phyloP scores from a whole-genome alignment of 1,140 invertebrate species.

The Gonatopus flavifemur region DNA sequence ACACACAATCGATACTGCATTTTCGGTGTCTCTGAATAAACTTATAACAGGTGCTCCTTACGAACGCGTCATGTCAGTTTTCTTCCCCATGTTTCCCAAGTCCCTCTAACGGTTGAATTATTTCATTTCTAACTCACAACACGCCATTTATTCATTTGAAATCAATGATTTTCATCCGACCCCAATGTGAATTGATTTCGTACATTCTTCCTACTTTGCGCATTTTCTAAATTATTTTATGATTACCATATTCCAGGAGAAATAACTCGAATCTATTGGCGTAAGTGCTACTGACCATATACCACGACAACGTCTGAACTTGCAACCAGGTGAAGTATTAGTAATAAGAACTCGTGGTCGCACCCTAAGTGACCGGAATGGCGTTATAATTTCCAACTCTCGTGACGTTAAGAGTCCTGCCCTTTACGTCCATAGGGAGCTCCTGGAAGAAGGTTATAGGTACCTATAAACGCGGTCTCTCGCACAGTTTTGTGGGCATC shows the following conservation, averaged over 20 bases:
- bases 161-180: background rate
- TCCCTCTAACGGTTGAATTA: too few relatives aligned
- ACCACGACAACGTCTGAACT: too few relatives aligned
- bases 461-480: conserved; percentile 25
- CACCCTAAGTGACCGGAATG: conserved; percentile 56
- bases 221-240: conserved; percentile 10
- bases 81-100: too few relatives aligned
- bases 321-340: conserved; percentile 33
- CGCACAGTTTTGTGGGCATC: conserved; percentile 42
- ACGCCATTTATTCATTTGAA: too few relatives aligned
- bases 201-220: conserved; percentile 1
- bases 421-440: conserved; percentile 38
- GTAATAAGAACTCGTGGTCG: conserved; percentile 53
- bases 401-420: conserved; percentile 55
- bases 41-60: too few relatives aligned
- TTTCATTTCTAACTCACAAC: too few relatives aligned
- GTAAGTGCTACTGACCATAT: too few relatives aligned
- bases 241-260: too few relatives aligned
- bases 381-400: conserved; percentile 55
- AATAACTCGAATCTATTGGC: too few relatives aligned
- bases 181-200: background rate
- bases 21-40: too few relatives aligned
- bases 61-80: too few relatives aligned
- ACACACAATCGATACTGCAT: too few relatives aligned
- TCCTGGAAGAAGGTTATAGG: conserved; percentile 31